These are phyloP conservation scores for Prionace glauca DNA, from an alignment of 2,797 vertebrate species.

Conservation along the genomic window DNA sequence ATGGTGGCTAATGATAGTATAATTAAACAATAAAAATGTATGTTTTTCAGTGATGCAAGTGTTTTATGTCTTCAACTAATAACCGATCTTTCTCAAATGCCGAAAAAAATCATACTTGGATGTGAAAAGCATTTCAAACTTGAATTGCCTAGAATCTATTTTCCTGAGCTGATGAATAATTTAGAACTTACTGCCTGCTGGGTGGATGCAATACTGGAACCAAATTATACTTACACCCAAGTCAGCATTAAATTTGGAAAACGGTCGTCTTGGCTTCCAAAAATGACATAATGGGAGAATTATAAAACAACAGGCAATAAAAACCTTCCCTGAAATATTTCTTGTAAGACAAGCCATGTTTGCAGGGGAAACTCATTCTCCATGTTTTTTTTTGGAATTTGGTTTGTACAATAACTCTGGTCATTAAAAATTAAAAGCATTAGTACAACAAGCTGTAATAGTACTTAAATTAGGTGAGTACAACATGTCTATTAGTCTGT, in stretches of 20 bases:
- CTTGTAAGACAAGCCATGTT: background rate
- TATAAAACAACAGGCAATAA: background rate
- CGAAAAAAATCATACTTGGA: background rate
- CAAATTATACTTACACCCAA: background rate
- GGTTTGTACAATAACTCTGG: background rate
- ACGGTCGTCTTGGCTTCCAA: background rate
- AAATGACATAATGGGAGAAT: background rate
- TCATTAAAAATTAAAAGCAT: background rate
- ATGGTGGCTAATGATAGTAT: background rate
- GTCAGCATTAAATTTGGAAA: background rate
- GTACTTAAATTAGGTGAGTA: background rate
- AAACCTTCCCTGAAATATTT: background rate
- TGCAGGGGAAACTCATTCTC: background rate
- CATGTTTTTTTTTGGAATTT: background rate
- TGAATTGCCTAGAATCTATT: background rate
- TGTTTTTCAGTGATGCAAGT: background rate
- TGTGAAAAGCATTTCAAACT: background rate
- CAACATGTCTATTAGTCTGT: background rate
- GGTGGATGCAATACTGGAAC: background rate
- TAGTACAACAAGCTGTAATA: background rate
- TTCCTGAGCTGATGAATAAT: background rate
- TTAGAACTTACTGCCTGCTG: background rate
- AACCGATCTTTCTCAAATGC: background rate
- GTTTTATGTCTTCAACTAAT: background rate
- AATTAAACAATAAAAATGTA: background rate